Conservation (phyloP, 2,888 invertebrate genomes). For the Idaea biselata region DNA sequence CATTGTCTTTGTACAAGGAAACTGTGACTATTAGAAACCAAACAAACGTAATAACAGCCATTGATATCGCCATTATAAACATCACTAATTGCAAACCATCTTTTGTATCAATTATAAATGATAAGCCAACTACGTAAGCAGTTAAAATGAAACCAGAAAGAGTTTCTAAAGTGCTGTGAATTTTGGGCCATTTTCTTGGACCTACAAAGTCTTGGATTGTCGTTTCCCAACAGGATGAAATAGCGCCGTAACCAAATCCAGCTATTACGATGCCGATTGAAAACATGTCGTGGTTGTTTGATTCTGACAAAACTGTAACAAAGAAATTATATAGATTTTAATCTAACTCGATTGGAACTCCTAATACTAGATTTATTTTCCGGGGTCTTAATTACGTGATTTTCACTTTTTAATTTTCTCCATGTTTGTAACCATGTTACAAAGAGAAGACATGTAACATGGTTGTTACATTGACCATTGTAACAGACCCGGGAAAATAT, state of each 20-base stretch:
- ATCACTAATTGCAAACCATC: slow-evolving; percentile 55
- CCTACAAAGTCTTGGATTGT: slow-evolving; percentile 72
- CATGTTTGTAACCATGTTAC: too few species aligned
- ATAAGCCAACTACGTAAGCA: slow-evolving; percentile 51
- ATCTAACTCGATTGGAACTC: too few species aligned
- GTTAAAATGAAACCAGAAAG: slow-evolving; percentile 58
- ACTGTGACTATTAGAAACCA: slow-evolving; percentile 57
- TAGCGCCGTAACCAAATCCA: slow-evolving; percentile 74
- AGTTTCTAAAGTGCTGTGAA: slow-evolving; percentile 73
- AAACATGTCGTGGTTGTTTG: slow-evolving; percentile 66
- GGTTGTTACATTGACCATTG: too few species aligned
- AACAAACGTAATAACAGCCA: slow-evolving; percentile 50
- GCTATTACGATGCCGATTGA: slow-evolving; percentile 74
- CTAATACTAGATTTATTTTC: too few species aligned
- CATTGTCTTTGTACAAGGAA: slow-evolving; percentile 53
- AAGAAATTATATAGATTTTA: too few species aligned
- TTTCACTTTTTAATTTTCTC: too few species aligned
- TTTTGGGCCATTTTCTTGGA: slow-evolving; percentile 69
- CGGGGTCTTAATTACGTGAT: too few species aligned
- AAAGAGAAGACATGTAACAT: too few species aligned
- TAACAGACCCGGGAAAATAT: too few species aligned
- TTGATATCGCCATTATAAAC: slow-evolving; percentile 53
- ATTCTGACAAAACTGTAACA: slow-evolving; percentile 61
- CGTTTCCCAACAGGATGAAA: slow-evolving; percentile 70
- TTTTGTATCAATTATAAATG: slow-evolving; percentile 47